A percentile compares a stretch with the other conserved stretches of the same genome.
Conservation (phyloP, 2,113 vertebrate genomes). For the Cebus imitator region DNA sequence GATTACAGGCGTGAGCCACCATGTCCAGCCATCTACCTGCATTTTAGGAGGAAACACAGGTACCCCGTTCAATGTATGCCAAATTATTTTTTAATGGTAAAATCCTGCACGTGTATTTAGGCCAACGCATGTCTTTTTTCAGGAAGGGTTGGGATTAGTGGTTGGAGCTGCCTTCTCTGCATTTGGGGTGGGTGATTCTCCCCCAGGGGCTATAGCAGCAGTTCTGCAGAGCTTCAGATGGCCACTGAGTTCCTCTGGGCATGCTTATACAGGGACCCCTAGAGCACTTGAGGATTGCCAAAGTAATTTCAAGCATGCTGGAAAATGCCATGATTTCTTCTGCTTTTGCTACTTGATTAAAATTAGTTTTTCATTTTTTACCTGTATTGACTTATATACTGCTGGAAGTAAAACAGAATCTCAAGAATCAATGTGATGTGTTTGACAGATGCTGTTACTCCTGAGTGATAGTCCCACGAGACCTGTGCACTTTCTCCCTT, state of each 20-base stretch:
- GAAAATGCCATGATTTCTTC: not conserved
- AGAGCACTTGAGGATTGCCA: too few relatives aligned
- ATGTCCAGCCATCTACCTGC: not conserved
- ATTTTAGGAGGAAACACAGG: not conserved
- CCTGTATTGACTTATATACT: not conserved
- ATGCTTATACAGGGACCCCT: not conserved
- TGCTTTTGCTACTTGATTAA: not conserved
- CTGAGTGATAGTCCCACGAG: not conserved
- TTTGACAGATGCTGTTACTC: not conserved
- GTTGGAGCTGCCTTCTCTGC: not conserved
- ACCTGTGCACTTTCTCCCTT: not conserved
- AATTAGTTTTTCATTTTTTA: not conserved
- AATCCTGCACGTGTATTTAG: not conserved
- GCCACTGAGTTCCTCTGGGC: fast-evolving
- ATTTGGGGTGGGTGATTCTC: not conserved
- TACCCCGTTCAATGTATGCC: not conserved
- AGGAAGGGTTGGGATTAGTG: not conserved
- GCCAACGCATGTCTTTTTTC: not conserved
- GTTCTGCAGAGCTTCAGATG: not conserved
- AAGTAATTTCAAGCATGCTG: not conserved
- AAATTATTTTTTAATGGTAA: not conserved
- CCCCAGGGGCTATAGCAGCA: fast-evolving
- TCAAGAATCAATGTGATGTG: not conserved
- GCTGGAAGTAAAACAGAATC: not conserved
- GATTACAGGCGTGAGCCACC: too few relatives aligned